Percentiles rank a stretch among this genome's conserved stretches.
Conservation (phyloP, 2,888 invertebrate genomes). For the Leucania comma region DNA sequence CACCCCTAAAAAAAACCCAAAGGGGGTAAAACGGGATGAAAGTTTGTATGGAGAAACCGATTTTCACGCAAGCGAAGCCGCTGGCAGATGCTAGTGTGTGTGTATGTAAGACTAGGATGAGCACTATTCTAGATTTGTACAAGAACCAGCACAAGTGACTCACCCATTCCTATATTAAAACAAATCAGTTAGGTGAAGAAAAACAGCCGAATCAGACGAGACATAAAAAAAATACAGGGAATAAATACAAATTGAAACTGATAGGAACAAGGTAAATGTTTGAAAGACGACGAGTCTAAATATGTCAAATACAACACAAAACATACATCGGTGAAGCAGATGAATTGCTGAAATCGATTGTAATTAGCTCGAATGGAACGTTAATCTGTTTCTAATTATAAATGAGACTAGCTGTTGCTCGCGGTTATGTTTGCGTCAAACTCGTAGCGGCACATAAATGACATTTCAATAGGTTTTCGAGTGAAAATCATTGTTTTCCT, state of each 20-base stretch:
- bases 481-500: too few relatives aligned
- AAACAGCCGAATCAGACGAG: slow-evolving; percentile 34
- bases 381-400: slow-evolving; percentile 47
- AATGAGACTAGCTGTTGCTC: background rate
- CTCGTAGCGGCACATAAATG: too few relatives aligned
- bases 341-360: slow-evolving; percentile 28
- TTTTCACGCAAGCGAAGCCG: too few relatives aligned
- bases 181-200: slow-evolving; percentile 20
- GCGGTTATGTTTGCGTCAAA: too few relatives aligned
- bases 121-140: background rate
- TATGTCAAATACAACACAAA: slow-evolving; percentile 53
- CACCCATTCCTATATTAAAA: slow-evolving; percentile 1
- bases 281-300: slow-evolving; percentile 44
- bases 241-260: slow-evolving; percentile 14
- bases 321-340: slow-evolving; percentile 30
- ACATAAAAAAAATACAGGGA: slow-evolving; percentile 35
- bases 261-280: slow-evolving; percentile 20
- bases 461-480: too few relatives aligned
- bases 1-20: too few relatives aligned
- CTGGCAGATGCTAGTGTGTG: too few relatives aligned
- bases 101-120: background rate
- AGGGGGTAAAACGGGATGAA: too few relatives aligned
- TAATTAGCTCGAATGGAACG: slow-evolving; percentile 34
- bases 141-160: slow-evolving; percentile 4
- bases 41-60: too few relatives aligned